Conservation (phyloP, 2,113 vertebrate genomes). For the Ramphastos sulfuratus region DNA sequence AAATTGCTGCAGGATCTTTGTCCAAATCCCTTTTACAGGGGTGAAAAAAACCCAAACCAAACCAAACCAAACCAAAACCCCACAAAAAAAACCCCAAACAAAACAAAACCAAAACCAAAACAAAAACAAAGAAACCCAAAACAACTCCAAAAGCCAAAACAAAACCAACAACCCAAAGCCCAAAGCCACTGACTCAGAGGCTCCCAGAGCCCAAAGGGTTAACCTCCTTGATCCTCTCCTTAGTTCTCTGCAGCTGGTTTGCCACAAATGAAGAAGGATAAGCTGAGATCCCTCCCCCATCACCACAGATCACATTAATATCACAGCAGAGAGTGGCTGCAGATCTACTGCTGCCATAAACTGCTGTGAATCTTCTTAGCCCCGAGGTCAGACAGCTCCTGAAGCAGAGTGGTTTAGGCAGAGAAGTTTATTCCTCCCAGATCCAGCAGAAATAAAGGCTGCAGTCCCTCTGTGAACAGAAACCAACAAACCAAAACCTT, state of each 20-base stretch:
- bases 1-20: neutral
- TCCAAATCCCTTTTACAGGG: neutral
- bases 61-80: too few species aligned
- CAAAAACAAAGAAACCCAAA: too few species aligned
- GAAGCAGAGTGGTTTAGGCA: neutral
- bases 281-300: neutral
- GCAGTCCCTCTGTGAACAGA: neutral
- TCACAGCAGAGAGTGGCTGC: neutral
- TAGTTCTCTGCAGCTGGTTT: neutral
- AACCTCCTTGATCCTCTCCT: neutral
- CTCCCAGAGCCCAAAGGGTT: neutral
- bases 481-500: neutral
- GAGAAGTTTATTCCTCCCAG: constrained; percentile 9
- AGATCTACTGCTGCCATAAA: neutral
- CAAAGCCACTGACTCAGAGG: too few species aligned
- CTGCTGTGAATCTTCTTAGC: neutral
- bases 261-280: neutral
- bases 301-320: neutral
- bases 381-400: neutral
- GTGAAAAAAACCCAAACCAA: neutral
- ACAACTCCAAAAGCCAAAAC: too few species aligned
- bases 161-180: neutral
- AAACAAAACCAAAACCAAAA: neutral
- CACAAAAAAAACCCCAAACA: too few species aligned
- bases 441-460: neutral